Percentiles rank a stretch among this genome's conserved stretches.
phyloP scores from a whole-genome alignment of 92 coral and sea anemone species.

The Porites rus region DNA sequence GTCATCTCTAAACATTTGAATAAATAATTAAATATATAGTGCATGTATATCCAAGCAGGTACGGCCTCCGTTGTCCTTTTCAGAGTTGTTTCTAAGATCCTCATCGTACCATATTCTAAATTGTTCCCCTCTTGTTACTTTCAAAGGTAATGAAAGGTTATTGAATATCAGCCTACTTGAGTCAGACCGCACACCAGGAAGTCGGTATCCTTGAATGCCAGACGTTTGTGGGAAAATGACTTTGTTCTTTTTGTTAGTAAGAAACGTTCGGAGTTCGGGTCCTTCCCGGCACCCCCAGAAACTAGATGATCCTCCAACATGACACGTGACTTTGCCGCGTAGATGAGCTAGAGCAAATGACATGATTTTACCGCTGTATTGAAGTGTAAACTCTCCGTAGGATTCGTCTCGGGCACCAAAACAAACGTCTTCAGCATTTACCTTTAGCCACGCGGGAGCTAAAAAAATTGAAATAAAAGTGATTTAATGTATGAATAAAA shows the following conservation, averaged over 20 bases:
- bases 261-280: neutral
- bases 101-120: conserved; percentile 15
- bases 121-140: conserved; percentile 10
- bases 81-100: neutral
- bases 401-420: conserved; percentile 20
- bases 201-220: neutral
- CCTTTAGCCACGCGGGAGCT: neutral
- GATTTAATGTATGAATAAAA: neutral
- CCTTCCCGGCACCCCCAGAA: neutral
- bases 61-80: neutral
- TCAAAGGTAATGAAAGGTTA: conserved; percentile 10
- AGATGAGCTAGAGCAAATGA: neutral
- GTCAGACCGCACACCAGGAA: conserved; percentile 11
- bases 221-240: conserved; percentile 9
- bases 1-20: neutral
- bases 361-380: neutral
- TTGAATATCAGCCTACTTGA: conserved; percentile 16
- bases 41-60: conserved; percentile 10
- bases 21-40: neutral
- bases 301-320: neutral
- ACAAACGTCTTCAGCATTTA: conserved; percentile 3
- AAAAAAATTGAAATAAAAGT: neutral
- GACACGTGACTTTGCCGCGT: conserved; percentile 9
- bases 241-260: conserved; percentile 1
- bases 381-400: conserved; percentile 14